Evolutionary conservation across 1,140 invertebrate species (phyloP).

Genomic region (Helicoverpa zea): DNA sequence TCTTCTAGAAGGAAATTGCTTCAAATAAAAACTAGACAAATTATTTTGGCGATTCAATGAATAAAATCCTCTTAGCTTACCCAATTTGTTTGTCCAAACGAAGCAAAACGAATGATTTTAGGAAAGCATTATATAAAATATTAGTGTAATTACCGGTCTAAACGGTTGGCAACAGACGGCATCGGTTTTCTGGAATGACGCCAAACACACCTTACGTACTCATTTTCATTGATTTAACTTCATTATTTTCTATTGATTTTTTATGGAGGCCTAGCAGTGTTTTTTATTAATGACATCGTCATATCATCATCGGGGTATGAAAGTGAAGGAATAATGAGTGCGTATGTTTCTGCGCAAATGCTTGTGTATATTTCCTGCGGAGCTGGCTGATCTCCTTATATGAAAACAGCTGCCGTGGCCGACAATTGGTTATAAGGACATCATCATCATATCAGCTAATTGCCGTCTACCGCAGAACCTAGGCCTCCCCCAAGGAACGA

Average conservation of each 20-base stretch:
- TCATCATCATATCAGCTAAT: no score
- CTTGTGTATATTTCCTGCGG: no score
- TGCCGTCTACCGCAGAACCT: no score
- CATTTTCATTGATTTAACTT: slow-evolving; percentile 14
- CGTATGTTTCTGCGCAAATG: no score
- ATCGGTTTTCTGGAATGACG: neutral
- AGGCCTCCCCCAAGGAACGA: no score
- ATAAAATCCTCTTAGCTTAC: neutral
- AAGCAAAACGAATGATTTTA: slow-evolving; percentile 21
- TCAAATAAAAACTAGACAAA: neutral
- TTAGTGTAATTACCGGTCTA: slow-evolving; percentile 33
- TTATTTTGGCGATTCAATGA: neutral
- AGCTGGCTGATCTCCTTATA: no score
- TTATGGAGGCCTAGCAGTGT: neutral
- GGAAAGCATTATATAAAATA: slow-evolving; percentile 37
- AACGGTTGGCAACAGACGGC: slow-evolving; percentile 31
- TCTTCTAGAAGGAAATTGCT: no score
- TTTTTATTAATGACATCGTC: neutral
- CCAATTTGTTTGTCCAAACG: slow-evolving; percentile 12
- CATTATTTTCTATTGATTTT: slow-evolving; percentile 25
- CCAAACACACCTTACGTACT: slow-evolving; percentile 23
- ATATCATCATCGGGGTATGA: neutral
- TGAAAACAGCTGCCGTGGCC: no score
- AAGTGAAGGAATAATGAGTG: no score
- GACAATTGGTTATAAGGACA: no score